These are phyloP conservation scores for Dryobates pubescens DNA, from an alignment of 2,797 vertebrate species.

Conservation along the genomic window DNA sequence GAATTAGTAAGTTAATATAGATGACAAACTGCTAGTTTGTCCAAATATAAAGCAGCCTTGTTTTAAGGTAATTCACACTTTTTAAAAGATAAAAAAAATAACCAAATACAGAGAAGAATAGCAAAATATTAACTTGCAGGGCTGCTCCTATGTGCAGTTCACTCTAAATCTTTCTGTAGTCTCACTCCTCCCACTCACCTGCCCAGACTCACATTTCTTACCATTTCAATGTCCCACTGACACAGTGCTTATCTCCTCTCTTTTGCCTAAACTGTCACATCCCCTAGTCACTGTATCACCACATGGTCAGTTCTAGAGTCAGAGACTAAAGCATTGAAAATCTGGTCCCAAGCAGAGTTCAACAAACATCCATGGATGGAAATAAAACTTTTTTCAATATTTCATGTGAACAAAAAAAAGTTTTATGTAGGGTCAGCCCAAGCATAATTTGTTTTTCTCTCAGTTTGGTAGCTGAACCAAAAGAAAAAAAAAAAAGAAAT, in stretches of 20 bases:
- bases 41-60: background rate
- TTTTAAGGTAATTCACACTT: background rate
- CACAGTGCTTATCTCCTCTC: rapidly evolving
- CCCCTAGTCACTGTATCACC: background rate
- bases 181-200: background rate
- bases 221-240: background rate
- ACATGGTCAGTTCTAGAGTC: background rate
- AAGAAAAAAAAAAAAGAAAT: background rate
- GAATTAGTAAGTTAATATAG: background rate
- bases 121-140: background rate
- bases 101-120: background rate
- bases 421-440: slow-evolving; percentile 1
- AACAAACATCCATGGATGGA: background rate
- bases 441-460: slow-evolving; percentile 12
- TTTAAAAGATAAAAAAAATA: background rate
- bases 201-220: background rate
- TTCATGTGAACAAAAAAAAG: background rate
- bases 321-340: background rate
- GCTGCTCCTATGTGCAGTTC: background rate
- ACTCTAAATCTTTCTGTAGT: no score
- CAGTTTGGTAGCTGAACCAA: background rate
- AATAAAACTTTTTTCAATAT: background rate
- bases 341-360: background rate
- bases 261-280: background rate
- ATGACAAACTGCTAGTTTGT: background rate